phyloP scores from a whole-genome alignment of 2,113 vertebrate genomes.

The Scomber scombrus region DNA sequence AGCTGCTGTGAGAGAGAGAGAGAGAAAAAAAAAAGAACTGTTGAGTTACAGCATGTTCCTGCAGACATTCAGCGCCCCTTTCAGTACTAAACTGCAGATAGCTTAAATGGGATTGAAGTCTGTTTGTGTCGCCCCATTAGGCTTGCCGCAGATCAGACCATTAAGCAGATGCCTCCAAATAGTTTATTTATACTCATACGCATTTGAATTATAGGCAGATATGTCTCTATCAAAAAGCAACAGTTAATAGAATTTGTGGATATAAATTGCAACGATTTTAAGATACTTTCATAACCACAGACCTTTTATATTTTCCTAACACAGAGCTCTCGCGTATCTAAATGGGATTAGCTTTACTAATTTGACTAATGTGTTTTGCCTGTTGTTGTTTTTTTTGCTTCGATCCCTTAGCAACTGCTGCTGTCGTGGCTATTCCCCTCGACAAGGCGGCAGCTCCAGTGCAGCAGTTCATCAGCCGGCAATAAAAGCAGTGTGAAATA shows the following conservation, averaged over 20 bases:
- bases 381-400: background rate
- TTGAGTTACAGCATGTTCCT: slow-evolving; percentile 54
- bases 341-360: slow-evolving; percentile 5
- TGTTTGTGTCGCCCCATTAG: slow-evolving; percentile 69
- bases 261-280: slow-evolving; percentile 6
- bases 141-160: slow-evolving; percentile 60
- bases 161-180: slow-evolving; percentile 62
- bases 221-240: slow-evolving; percentile 53
- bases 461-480: background rate
- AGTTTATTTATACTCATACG: no score
- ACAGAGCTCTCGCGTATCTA: background rate
- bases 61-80: slow-evolving; percentile 41
- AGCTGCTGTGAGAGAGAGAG: slow-evolving; percentile 50
- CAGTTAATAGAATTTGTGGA: slow-evolving; percentile 51
- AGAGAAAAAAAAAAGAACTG: slow-evolving; percentile 16
- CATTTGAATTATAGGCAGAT: no score
- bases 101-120: slow-evolving; percentile 71
- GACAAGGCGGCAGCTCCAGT: background rate
- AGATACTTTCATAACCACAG: slow-evolving; percentile 11
- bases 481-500: no score
- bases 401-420: background rate
- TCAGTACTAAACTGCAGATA: slow-evolving; percentile 59
- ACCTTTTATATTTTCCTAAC: slow-evolving; percentile 8
- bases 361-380: background rate
- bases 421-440: background rate